Evolutionary conservation across 2,113 vertebrate species (phyloP).

Genomic region (Serinus canaria): DNA sequence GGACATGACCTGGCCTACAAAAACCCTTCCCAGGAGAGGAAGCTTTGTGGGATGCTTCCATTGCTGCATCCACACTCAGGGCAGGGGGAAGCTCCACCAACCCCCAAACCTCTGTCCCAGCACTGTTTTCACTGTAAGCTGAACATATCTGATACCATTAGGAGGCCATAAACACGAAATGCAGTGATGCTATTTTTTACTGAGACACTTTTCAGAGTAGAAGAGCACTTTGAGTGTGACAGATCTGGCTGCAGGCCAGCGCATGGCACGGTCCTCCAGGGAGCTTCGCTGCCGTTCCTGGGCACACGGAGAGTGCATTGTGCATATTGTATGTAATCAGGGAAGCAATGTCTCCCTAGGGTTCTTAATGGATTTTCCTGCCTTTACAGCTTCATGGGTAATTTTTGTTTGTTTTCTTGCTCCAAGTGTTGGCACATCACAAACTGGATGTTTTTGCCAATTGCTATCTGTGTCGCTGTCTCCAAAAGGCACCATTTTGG

Average conservation of each 20-base stretch:
- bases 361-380: slow-evolving; percentile 1
- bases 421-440: not conserved
- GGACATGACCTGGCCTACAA: not conserved
- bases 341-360: slow-evolving; percentile 10
- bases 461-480: not conserved
- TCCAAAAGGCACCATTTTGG: not conserved
- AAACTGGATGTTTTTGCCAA: not conserved
- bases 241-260: slow-evolving; percentile 9
- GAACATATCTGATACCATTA: not conserved
- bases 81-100: not conserved
- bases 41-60: not conserved
- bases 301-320: not conserved
- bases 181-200: not conserved
- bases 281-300: not conserved
- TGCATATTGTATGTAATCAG: slow-evolving; percentile 6
- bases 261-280: not conserved
- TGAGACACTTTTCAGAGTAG: not conserved
- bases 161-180: not conserved
- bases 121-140: not conserved
- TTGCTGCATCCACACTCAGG: not conserved
- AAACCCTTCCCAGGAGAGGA: fast-evolving
- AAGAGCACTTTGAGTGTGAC: not conserved
- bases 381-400: not conserved
- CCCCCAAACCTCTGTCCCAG: not conserved
- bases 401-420: slow-evolving; percentile 22